phyloP scores from a whole-genome alignment of 2,113 vertebrate genomes.

The Pantherophis guttatus region DNA sequence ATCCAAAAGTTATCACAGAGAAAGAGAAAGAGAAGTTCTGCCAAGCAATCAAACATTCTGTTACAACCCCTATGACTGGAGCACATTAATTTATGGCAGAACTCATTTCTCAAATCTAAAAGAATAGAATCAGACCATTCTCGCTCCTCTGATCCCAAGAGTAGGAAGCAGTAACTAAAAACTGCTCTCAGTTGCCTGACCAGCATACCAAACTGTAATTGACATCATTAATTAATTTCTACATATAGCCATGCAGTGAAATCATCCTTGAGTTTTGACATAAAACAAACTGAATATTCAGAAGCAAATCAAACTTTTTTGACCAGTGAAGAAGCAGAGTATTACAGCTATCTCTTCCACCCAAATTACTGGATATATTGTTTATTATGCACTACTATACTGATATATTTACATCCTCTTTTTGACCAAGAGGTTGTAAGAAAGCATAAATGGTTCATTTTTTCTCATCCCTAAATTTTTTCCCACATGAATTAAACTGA shows the following conservation, averaged over 20 bases:
- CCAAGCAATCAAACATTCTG: constrained; percentile 81
- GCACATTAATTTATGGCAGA: constrained; percentile 69
- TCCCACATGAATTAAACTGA: not conserved
- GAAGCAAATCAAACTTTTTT: not conserved
- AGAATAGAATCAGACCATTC: constrained; percentile 55
- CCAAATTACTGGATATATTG: constrained; percentile 1
- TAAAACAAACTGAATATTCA: not conserved
- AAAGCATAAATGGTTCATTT: not conserved
- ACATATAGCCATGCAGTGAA: not conserved
- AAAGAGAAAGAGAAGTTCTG: constrained; percentile 56
- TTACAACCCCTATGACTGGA: constrained; percentile 75
- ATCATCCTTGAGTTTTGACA: not conserved
- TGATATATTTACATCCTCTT: not conserved
- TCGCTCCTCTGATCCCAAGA: constrained; percentile 47
- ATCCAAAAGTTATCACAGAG: constrained; percentile 76
- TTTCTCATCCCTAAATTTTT: not conserved
- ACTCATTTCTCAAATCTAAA: constrained; percentile 70
- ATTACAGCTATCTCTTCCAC: constrained; percentile 17
- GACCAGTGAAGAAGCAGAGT: constrained; percentile 10
- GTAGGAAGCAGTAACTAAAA: constrained; percentile 47
- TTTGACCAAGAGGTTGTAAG: not conserved
- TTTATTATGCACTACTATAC: not conserved
- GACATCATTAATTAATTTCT: not conserved
- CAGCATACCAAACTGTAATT: constrained; percentile 17
- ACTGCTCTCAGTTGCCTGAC: constrained; percentile 35